Evolutionary conservation across 2,797 vertebrate species (phyloP).

Genomic region (Coranthus polyacanthus): DNA sequence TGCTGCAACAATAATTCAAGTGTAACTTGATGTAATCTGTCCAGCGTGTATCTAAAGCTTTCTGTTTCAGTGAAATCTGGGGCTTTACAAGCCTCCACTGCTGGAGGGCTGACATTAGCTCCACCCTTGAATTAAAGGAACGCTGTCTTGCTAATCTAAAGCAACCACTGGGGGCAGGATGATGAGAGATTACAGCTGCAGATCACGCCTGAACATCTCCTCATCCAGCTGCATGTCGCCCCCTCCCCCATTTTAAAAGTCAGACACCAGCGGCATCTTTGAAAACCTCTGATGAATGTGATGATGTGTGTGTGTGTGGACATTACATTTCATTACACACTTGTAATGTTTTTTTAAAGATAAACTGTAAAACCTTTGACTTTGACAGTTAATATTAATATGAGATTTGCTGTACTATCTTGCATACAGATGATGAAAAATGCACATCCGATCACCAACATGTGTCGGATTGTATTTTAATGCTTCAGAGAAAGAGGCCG

Average conservation of each 20-base stretch:
- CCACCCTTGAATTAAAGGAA: constrained; percentile 26
- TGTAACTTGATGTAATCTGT: neutral
- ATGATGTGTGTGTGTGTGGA: neutral
- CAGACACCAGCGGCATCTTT: constrained; percentile 18
- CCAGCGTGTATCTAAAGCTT: neutral
- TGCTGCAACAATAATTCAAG: neutral
- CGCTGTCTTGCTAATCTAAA: constrained; percentile 58
- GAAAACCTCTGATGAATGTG: neutral
- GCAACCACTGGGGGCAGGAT: constrained; percentile 49
- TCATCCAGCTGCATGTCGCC: neutral
- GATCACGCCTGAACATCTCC: constrained; percentile 17
- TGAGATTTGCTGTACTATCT: neutral
- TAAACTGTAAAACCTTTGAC: neutral
- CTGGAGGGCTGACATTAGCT: constrained; percentile 12
- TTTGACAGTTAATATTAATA: too few relatives aligned
- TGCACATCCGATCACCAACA: neutral
- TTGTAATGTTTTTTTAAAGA: too few relatives aligned
- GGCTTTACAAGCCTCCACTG: neutral
- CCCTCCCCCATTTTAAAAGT: neutral
- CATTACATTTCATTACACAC: too few relatives aligned
- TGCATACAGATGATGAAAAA: neutral
- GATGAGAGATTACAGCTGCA: constrained; percentile 64
- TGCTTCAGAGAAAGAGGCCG: neutral
- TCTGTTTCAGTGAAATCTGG: constrained; percentile 11
- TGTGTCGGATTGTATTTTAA: neutral